Evolutionary conservation across 2,797 vertebrate species (phyloP), one percentile per base, ranked within the genome.

Genomic region (Setipinna tenuifilis): DNA sequence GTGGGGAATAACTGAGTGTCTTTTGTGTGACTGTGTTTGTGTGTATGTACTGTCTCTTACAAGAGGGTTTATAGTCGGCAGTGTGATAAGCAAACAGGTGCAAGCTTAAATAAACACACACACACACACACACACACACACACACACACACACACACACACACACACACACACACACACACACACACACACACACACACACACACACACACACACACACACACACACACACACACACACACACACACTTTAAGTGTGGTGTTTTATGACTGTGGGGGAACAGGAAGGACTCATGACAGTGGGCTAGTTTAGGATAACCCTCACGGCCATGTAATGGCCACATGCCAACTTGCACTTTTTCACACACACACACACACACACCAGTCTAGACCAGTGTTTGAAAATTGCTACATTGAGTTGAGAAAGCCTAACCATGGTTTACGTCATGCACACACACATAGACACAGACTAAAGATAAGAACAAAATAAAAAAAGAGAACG

Each of bases 301-400:
- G 62, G 10, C 17, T 31, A 35, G 14, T 71, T 71, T 35, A 71
- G 12, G 28, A 25, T 35, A 16, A 71, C 65, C 12, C 28, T 28
- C 10, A 17, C 12, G 28, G 35, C 25, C 35, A 5, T 35, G 28
- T n/a, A 35, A 71, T 71, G 2, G 1, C 5, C 25, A 35, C 14
- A 35, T 23, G n/a, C 10, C 11, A 31, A 68, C 23, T 28, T 68
- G 62, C 62, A 68, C 62, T 21, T 21, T n/a, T 19, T 35, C 65
- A 6, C 28, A 71, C 65, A 35, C 28, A 71, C 65, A 71, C 65
- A 31, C 65, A 71, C 65, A 71, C 65, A 71, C 25, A 71, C 65
- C n/a, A n/a, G n/a, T n/a, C n/a, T n/a, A n/a, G 50, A 9, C 7
- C 7, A 3, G 25, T 68, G 50, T 54, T 54, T 54, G 50, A 54